Evolutionary conservation across 2,113 vertebrate species (phyloP).

Genomic region (Alethe castanea): DNA sequence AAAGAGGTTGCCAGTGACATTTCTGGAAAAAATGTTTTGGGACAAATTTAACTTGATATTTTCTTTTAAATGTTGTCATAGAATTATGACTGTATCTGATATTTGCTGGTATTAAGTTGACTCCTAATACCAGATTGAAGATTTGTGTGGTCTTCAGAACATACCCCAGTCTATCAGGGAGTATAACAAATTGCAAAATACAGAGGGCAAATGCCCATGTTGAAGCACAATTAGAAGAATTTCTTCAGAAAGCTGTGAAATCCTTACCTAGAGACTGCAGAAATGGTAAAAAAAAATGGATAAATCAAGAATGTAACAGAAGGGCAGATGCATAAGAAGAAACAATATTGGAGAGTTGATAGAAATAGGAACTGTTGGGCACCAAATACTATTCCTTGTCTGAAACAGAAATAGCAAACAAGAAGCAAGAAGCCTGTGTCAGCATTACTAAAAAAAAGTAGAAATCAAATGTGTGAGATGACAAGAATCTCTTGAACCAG

Average conservation of each 20-base stretch:
- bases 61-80: not conserved
- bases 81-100: not conserved
- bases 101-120: not conserved
- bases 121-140: not conserved
- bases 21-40: not conserved
- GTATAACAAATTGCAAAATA: not conserved
- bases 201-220: not conserved
- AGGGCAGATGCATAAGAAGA: not conserved
- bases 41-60: not conserved
- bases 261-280: not conserved
- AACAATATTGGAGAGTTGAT: not conserved
- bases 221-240: not conserved
- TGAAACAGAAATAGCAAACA: not conserved
- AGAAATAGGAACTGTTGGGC: not conserved
- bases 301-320: not conserved
- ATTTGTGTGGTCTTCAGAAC: not conserved
- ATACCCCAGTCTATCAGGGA: not conserved
- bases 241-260: fast-evolving
- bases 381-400: not conserved
- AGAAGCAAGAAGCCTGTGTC: not conserved
- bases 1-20: not conserved
- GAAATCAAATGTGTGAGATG: not conserved
- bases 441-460: not conserved
- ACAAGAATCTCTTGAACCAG: not conserved
- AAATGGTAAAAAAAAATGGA: not conserved